phyloP scores from a whole-genome alignment of 2,797 vertebrate species.

The Uromys caudimaculatus region DNA sequence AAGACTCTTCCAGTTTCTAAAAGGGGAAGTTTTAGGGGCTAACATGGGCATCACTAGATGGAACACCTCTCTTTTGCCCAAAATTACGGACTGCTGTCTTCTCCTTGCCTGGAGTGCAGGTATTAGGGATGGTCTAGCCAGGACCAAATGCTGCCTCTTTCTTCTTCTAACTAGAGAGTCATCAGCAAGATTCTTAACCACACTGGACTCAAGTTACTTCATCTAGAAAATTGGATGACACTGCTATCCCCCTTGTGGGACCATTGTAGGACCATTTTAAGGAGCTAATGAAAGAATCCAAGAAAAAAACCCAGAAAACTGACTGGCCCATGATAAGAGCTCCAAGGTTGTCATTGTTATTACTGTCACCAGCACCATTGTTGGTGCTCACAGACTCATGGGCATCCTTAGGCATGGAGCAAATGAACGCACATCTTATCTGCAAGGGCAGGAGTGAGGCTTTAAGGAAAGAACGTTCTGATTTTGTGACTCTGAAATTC shows the following conservation, averaged over 20 bases:
- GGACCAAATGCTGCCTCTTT: not conserved
- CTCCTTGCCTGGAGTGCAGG: not conserved
- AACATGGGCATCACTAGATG: not conserved
- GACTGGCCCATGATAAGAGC: slow-evolving; percentile 7
- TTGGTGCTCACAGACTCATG: slow-evolving; percentile 19
- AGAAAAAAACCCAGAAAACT: slow-evolving; percentile 36
- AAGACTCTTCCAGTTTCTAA: not conserved
- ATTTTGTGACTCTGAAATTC: slow-evolving; percentile 71
- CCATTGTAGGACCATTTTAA: not conserved
- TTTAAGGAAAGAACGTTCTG: slow-evolving; percentile 61
- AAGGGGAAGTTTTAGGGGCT: not conserved
- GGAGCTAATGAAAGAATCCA: slow-evolving; percentile 24
- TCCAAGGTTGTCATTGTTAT: not conserved
- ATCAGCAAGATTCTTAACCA: slow-evolving; percentile 6
- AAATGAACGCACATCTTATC: slow-evolving; percentile 40
- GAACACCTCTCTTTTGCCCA: not conserved
- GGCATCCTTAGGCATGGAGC: slow-evolving; percentile 44
- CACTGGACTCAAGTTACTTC: not conserved
- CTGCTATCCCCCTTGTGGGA: not conserved
- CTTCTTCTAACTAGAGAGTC: not conserved
- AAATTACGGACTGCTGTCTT: not conserved
- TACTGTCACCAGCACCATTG: not conserved
- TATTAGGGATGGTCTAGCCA: not conserved
- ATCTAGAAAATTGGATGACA: slow-evolving; percentile 13
- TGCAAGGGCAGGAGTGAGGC: slow-evolving; percentile 59